Percentiles rank a stretch among this genome's conserved stretches.
Conservation (phyloP, 2,797 vertebrate genomes). For the Aythya fuligula region DNA sequence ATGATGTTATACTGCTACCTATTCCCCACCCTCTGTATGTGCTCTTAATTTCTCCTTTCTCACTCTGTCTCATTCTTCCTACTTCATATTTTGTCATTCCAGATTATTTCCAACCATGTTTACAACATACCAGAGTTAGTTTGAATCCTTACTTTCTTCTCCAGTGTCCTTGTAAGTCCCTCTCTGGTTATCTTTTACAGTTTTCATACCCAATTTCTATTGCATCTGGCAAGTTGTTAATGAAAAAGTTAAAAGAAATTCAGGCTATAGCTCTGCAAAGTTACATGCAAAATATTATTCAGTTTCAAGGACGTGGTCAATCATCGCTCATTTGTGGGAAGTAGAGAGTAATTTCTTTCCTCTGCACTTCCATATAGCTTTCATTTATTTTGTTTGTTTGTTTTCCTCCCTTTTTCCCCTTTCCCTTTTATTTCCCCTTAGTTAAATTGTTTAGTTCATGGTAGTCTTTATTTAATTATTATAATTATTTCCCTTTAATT, state of each 20-base stretch:
- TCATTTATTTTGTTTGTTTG: too few relatives aligned
- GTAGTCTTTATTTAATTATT: too few relatives aligned
- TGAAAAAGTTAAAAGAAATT: neutral
- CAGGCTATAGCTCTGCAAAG: neutral
- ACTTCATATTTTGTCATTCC: neutral
- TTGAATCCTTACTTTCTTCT: neutral
- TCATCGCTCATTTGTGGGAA: too few relatives aligned
- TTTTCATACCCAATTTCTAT: neutral
- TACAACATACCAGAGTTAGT: neutral
- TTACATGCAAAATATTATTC: neutral
- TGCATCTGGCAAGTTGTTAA: neutral
- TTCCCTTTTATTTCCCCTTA: too few relatives aligned
- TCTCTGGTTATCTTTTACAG: neutral
- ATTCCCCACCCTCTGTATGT: neutral
- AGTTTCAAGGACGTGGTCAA: too few relatives aligned
- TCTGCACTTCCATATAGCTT: too few relatives aligned
- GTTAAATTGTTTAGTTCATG: too few relatives aligned
- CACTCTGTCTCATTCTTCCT: neutral
- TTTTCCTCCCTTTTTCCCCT: too few relatives aligned
- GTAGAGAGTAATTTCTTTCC: too few relatives aligned
- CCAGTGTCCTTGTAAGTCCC: neutral
- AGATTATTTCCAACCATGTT: neutral
- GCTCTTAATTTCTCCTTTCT: neutral
- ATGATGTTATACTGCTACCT: neutral
- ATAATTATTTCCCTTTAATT: too few relatives aligned